Evolutionary conservation across 1,140 invertebrate genomes (phyloP), one percentile per base, ranked within the genome.

Genomic region (Zaprionus davidi): DNA sequence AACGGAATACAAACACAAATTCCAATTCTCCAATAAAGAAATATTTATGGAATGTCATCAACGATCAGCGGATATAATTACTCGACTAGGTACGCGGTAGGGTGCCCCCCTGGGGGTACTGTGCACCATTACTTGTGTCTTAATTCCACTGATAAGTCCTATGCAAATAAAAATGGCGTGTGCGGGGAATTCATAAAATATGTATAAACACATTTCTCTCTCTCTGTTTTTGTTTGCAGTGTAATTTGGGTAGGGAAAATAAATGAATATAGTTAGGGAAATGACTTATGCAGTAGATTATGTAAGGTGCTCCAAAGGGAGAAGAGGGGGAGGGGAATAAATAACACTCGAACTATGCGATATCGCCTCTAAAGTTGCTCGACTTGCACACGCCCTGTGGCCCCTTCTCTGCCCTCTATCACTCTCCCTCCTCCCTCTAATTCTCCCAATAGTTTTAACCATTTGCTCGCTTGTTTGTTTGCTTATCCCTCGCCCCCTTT

Each of bases 131-230:
- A 82, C 28, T 64, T 46, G 53, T 20, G 46, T 20, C 65, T 26
- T 41, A 56, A 78, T 81, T 76, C 73, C 69, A 44, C 38, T 71
- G 79, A 77, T 76, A 76, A 84, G 65, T 76, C 44, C 84, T 55
- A 49, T 38, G 34, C 71, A 84, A 90, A 79, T 76, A 80, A 56
- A 67, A 71, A 76, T 90, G 60, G 81, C 84, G 84, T 87, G 82
- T 36, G 59, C 20, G 17, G 22, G 49, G 60, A 28, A 36, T 62
- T 22, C 66, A 88, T 88, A 75, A 90, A 76, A 67, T 59, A 88
- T 81, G 80, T 63, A 90, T 81, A 76, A 78, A 81, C 66, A 69
- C 5, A 9, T 63, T 74, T 34, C 31, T 34, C 31, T 34, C 31
- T 34, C 31, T 34, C 31, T 34, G 31, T 34, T 31, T 28, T 34